Base-by-base conservation (phyloP, 1,140 invertebrate genomes). In the Macrobrachium rosenbergii region DNA sequence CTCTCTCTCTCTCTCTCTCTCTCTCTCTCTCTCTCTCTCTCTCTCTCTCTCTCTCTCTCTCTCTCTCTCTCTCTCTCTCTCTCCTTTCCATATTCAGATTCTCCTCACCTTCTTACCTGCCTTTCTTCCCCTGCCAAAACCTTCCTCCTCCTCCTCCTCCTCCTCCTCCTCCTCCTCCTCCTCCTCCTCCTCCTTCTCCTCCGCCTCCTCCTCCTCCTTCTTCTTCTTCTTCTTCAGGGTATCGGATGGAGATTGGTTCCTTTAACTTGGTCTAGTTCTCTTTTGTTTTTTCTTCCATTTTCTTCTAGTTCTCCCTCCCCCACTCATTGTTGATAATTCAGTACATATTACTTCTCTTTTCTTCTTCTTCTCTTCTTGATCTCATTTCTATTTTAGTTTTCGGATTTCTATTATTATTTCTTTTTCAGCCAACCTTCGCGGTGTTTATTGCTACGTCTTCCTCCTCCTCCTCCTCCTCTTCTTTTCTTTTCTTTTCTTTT, bases 21-120 rank as follows among this genome's bases (percentile, higher is more conserved):
- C 69, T 72, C n/a, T 67, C 64, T 67, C 64, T 17, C 64, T 17
- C 37, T 5, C 69, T 72, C n/a, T 67, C 64, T 67, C 64, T 17
- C 64, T 17, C 37, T 5, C 69, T 72, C n/a, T 67, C 64, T 67
- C 64, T 17, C 64, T 17, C 37, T 5, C 69, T 72, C n/a, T 67
- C 64, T 67, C 64, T 17, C 64, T 17, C 37, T 5, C 69, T 72
- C n/a, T 67, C 64, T 67, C 64, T 17, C 64, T 17, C 37, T 5
- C 69, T 72, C n/a, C n/a, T n/a, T n/a, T n/a, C 19, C 21, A 23
- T 11, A 28, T 72, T 17, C 37, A 5, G 16, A 2, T n/a, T 72
- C 8, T 0, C 37, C 14, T 72, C 23, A 5, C 37, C 21, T 19
- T 37, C 73, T 37, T 45, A 19, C 23, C 21, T 17, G 52, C 16